phyloP scores from a whole-genome alignment of 2,113 vertebrate genomes.

The Polypterus bichir region DNA sequence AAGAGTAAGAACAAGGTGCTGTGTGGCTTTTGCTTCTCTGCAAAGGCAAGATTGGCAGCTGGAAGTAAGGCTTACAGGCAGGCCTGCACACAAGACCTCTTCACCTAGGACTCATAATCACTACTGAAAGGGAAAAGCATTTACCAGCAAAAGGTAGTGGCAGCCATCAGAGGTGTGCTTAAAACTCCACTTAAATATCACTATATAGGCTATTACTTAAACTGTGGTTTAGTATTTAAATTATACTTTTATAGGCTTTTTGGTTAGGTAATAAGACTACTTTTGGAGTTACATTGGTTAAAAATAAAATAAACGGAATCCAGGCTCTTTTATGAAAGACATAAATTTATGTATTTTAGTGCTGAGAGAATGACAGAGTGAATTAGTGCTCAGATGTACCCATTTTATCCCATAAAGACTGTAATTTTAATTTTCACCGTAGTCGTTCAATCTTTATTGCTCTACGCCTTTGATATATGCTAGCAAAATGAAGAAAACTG shows the following conservation, averaged over 20 bases:
- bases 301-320: slow-evolving; percentile 51
- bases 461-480: slow-evolving; percentile 76
- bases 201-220: slow-evolving; percentile 99
- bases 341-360: slow-evolving; percentile 56
- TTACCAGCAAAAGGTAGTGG: slow-evolving; percentile 93
- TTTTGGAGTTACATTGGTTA: slow-evolving; percentile 73
- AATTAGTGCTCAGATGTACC: slow-evolving; percentile 70
- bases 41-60: slow-evolving; percentile 93
- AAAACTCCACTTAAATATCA: slow-evolving; percentile 99
- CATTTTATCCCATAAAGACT: slow-evolving; percentile 68
- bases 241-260: slow-evolving; percentile 95
- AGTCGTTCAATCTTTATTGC: slow-evolving; percentile 78
- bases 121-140: slow-evolving; percentile 92
- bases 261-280: slow-evolving; percentile 88
- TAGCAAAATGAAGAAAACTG: slow-evolving; percentile 69
- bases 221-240: slow-evolving; percentile 98
- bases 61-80: slow-evolving; percentile 92
- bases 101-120: slow-evolving; percentile 98
- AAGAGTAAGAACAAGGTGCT: slow-evolving; percentile 77
- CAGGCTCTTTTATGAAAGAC: slow-evolving; percentile 68
- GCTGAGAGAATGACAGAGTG: slow-evolving; percentile 67
- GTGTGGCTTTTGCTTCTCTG: slow-evolving; percentile 67
- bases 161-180: slow-evolving; percentile 98
- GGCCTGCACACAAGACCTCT: slow-evolving; percentile 93
- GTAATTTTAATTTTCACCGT: slow-evolving; percentile 80